Conservation (phyloP, 2,888 invertebrate species). For the Hololepta plana region DNA sequence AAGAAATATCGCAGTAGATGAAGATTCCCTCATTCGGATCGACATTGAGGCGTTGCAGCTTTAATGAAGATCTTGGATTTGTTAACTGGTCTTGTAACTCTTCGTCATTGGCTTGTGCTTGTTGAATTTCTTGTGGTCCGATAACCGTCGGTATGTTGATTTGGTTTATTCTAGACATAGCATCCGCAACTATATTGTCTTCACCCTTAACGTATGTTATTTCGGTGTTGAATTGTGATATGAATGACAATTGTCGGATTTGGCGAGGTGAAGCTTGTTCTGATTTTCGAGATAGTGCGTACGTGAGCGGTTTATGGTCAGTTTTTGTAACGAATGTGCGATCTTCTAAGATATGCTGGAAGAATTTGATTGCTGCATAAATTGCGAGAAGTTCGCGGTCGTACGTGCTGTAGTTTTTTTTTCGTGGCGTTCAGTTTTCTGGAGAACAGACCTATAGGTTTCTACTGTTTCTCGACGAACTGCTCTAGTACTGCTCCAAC, state of each 20-base stretch:
- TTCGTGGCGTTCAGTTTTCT: conserved; percentile 1
- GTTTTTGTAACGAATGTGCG: conserved; percentile 1
- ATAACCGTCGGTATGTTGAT: conserved; percentile 1
- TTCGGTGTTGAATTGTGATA: background rate
- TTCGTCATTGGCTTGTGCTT: background rate
- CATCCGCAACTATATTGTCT: background rate
- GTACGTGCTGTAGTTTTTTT: too few species aligned
- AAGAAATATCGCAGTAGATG: too few species aligned
- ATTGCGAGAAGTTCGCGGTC: too few species aligned
- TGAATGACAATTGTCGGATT: background rate
- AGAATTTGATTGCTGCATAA: too few species aligned
- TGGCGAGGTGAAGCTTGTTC: conserved; percentile 2
- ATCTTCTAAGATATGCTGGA: too few species aligned
- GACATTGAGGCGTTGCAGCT: background rate
- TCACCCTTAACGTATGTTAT: background rate
- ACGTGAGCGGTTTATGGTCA: background rate
- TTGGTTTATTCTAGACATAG: conserved; percentile 1
- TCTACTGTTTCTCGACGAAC: conserved; percentile 2
- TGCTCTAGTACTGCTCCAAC: conserved; percentile 2
- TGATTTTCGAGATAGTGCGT: conserved; percentile 1
- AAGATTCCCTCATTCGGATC: too few species aligned
- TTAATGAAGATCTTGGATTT: background rate
- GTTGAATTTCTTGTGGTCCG: background rate
- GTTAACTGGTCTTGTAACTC: background rate
- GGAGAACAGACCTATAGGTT: conserved; percentile 1